Evolutionary conservation across 2,113 vertebrate genomes (phyloP).

Genomic region (Mus pahari): DNA sequence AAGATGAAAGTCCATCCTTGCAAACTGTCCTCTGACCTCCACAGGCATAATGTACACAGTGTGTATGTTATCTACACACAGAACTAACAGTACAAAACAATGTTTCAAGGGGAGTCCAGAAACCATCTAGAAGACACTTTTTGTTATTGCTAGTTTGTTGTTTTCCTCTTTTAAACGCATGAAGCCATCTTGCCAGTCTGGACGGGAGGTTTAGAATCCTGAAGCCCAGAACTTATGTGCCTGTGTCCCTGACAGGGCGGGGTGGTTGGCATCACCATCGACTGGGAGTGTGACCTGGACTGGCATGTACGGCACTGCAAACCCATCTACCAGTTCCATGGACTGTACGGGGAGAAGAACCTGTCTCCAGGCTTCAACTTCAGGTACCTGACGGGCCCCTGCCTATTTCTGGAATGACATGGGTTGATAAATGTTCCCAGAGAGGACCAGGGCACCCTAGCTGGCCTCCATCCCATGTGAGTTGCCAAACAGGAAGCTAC

Average conservation of each 20-base stretch:
- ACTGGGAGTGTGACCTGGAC: slow-evolving; percentile 97
- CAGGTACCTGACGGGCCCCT: slow-evolving; percentile 86
- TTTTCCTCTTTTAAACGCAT: background rate
- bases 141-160: background rate
- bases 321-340: slow-evolving; percentile 92
- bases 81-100: background rate
- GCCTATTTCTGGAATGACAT: background rate
- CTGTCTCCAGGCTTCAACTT: slow-evolving; percentile 96
- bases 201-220: background rate
- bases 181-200: background rate
- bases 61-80: background rate
- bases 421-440: background rate
- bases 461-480: background rate
- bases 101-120: background rate
- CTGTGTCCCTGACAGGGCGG: slow-evolving; percentile 89
- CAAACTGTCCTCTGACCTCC: background rate
- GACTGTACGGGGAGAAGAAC: slow-evolving; percentile 89
- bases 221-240: background rate
- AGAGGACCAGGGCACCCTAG: background rate
- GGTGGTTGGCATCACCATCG: slow-evolving; percentile 93
- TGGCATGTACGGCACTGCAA: slow-evolving; percentile 88
- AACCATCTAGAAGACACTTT: too few relatives aligned
- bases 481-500: background rate
- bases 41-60: too few relatives aligned
- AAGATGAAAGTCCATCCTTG: background rate